Evolutionary conservation across 2,888 invertebrate genomes (phyloP).

Genomic region (Drosophila seclusa): DNA sequence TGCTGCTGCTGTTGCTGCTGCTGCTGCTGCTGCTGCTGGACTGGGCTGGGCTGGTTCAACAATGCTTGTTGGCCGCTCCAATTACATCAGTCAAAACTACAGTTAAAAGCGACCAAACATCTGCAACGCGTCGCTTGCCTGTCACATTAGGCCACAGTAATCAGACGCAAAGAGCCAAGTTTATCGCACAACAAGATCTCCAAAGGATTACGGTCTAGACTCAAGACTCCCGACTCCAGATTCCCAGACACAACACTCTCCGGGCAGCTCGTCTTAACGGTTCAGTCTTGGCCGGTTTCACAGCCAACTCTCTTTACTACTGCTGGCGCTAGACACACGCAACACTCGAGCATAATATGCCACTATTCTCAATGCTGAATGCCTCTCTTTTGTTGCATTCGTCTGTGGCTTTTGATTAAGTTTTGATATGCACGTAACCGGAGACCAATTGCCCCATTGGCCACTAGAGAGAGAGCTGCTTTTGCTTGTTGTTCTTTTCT

Average conservation of each 20-base stretch:
- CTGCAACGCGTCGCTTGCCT: conserved; percentile 72
- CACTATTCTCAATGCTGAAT: conserved; percentile 26
- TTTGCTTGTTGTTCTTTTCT: conserved; percentile 28
- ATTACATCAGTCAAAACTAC: conserved; percentile 75
- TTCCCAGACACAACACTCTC: conserved; percentile 17
- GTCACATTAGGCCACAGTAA: conserved; percentile 76
- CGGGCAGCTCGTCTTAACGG: conserved; percentile 59
- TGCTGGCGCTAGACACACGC: conserved; percentile 57
- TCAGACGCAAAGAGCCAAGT: conserved; percentile 70
- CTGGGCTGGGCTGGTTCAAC: conserved; percentile 44
- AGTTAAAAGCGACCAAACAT: conserved; percentile 54
- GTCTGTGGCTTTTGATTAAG: conserved; percentile 60
- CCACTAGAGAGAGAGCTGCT: conserved; percentile 53
- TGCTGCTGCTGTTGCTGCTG: conserved; percentile 3
- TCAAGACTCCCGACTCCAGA: conserved; percentile 29
- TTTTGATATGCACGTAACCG: conserved; percentile 70
- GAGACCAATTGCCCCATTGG: conserved; percentile 49
- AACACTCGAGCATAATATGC: conserved; percentile 12
- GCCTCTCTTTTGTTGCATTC: conserved; percentile 48
- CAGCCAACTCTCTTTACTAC: conserved; percentile 42
- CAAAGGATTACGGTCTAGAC: conserved; percentile 75
- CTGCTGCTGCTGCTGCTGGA: conserved; percentile 26
- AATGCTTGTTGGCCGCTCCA: conserved; percentile 63
- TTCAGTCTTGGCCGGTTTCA: conserved; percentile 53
- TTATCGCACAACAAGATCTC: conserved; percentile 73